Evolutionary conservation across 2,888 invertebrate genomes (phyloP).

Genomic region (Ischnus inquisitorius): DNA sequence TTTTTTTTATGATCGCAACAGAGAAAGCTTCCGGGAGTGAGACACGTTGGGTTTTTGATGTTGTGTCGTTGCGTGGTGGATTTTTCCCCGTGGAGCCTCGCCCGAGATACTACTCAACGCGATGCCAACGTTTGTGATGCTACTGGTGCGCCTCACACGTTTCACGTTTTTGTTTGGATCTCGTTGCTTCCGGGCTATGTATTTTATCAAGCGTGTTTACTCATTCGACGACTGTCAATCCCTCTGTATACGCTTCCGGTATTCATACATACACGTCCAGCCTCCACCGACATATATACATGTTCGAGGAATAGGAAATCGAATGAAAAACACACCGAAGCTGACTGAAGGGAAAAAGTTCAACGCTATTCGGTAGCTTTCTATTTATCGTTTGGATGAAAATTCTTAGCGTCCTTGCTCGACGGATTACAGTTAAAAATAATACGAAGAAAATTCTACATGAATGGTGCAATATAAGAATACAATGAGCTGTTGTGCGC

Average conservation of each 20-base stretch:
- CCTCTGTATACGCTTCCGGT: not conserved
- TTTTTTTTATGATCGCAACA: conserved; percentile 1
- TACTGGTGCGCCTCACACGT: conserved; percentile 21
- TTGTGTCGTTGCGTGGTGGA: conserved; percentile 2
- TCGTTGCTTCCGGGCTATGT: not conserved
- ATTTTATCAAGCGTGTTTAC: conserved; percentile 18
- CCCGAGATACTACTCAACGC: not conserved
- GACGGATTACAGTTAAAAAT: too few relatives aligned
- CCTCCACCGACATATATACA: not conserved
- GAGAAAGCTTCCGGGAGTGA: not conserved
- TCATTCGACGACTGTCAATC: conserved; percentile 13
- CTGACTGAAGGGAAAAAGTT: conserved; percentile 2
- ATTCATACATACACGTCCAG: not conserved
- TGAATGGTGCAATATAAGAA: too few relatives aligned
- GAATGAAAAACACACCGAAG: not conserved
- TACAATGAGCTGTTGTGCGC: too few relatives aligned
- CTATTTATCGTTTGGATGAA: not conserved
- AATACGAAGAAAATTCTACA: too few relatives aligned
- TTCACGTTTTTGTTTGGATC: conserved; percentile 41
- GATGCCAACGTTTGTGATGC: not conserved
- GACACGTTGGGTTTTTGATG: not conserved
- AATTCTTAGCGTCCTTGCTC: not conserved
- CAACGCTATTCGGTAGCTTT: not conserved
- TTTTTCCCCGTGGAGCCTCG: not conserved
- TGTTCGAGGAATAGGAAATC: not conserved